Base-by-base conservation (phyloP, 53 echinoderm and acorn worm species). In the Luidia sarsii region DNA sequence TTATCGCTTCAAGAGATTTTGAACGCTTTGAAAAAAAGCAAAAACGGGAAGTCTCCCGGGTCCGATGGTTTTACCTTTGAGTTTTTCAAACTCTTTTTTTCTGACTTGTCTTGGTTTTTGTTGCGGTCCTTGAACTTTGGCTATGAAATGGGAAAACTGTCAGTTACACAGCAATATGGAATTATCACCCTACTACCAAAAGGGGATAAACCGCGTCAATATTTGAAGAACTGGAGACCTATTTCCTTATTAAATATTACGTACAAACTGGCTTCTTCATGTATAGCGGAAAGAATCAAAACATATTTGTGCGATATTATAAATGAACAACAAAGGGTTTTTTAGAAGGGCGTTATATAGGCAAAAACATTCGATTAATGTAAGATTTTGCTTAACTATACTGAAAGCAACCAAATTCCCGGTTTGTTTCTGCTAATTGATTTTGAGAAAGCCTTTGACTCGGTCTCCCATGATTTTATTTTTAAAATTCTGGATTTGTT, bases 151-250 rank as follows among this genome's bases (percentile, higher is more conserved):
- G 82, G 74, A 22, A 14, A 31, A 20, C 18, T 72, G 10, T 65
- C 71, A 13, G 50, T 62, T 31, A 53, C 56, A 2, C 87, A 86
- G 50, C 59, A 57, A 39, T 54, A 70, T 41, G 83, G 67, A 15
- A 38, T 64, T 48, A 88, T 73, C 54, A 73, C 64, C 16, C 64
- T 71, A 34, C 61, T 88, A 35, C 82, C 74, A 16, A 88, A 88
- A 35, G 25, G 30, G 5, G 88, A 55, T 27, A 88, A 74, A 33
- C 36, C 45, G 21, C 50, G 3, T 67, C 33, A 6, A 52, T 67
- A 73, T 68, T 50, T 89, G 36, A 80, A 69, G 52, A 77, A 88
- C 63, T 73, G 74, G 85, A 45, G 75, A 13, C 74, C 85, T n/a
- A 85, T 85, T 13, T 56, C 83, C 10, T 45, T 83, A 6, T 59